Conservation (phyloP, 2,888 invertebrate genomes). For the Aspidiotus destructor region DNA sequence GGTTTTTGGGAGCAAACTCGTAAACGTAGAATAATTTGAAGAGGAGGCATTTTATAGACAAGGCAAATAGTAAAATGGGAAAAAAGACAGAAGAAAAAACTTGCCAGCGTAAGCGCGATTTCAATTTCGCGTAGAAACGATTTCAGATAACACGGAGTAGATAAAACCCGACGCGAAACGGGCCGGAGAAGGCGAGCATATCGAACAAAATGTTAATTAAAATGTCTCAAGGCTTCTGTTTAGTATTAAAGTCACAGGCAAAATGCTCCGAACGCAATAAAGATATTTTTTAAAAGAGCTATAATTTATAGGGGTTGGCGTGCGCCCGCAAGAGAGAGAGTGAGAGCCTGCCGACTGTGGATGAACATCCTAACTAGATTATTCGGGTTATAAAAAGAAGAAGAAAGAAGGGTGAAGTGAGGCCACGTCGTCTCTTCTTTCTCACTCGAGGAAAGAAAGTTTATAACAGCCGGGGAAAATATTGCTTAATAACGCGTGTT, state of each 20-base stretch:
- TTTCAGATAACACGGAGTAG: neutral
- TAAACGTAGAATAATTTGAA: too few species aligned
- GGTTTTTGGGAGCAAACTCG: too few species aligned
- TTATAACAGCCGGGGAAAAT: constrained; percentile 32
- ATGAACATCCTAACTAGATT: constrained; percentile 32
- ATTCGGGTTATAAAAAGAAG: constrained; percentile 31
- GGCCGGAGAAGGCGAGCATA: neutral
- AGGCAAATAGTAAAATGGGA: constrained; percentile 13
- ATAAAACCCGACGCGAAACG: neutral
- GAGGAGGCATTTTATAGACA: too few species aligned
- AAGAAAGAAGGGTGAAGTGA: neutral
- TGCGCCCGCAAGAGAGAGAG: neutral
- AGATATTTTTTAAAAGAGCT: constrained; percentile 30
- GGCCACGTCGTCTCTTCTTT: neutral
- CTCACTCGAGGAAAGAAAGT: constrained; percentile 20
- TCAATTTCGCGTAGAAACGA: constrained; percentile 1
- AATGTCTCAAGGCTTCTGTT: constrained; percentile 32
- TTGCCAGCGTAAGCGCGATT: neutral
- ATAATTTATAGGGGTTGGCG: constrained; percentile 25
- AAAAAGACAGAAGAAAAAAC: constrained; percentile 5
- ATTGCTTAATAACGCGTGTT: constrained; percentile 33
- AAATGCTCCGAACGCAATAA: constrained; percentile 29
- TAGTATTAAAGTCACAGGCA: constrained; percentile 28
- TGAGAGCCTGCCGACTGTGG: constrained; percentile 12
- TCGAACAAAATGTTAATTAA: constrained; percentile 30